These are phyloP conservation scores for Orientallactaga sibirica DNA, from an alignment of 2,797 vertebrate species.

Conservation along the genomic window DNA sequence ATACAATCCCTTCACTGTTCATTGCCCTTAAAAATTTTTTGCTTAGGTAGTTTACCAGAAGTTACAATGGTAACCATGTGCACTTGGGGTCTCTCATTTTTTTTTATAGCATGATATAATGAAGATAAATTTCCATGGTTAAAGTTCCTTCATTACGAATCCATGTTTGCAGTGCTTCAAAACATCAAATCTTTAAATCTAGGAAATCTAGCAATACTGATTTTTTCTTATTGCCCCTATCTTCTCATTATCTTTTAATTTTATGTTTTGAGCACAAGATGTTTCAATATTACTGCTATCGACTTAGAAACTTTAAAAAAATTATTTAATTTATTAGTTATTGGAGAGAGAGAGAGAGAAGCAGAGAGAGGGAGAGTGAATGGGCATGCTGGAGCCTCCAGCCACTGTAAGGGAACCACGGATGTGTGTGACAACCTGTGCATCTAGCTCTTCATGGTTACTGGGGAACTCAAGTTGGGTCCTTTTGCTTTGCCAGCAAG, in stretches of 20 bases:
- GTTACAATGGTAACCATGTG: not conserved
- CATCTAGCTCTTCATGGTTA: no score
- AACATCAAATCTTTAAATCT: not conserved
- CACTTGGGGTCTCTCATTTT: not conserved
- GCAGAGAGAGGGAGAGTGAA: no score
- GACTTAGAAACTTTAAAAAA: not conserved
- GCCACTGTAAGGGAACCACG: no score
- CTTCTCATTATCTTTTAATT: not conserved
- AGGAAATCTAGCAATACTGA: not conserved
- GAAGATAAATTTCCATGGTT: not conserved
- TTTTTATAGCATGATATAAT: not conserved
- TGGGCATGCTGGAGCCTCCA: no score
- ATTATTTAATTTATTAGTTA: no score
- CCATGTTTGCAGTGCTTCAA: not conserved
- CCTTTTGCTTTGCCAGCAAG: no score
- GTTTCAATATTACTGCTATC: not conserved
- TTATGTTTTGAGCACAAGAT: not conserved
- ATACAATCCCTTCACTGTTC: not conserved
- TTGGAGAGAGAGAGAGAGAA: no score
- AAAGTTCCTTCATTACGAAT: not conserved
- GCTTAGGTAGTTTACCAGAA: not conserved
- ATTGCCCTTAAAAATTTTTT: not conserved
- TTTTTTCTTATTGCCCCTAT: not conserved
- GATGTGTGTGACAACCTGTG: no score
- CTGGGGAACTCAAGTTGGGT: no score